phyloP scores from a whole-genome alignment of 2,797 vertebrate genomes.

The Rhabdophis nuchalis region DNA sequence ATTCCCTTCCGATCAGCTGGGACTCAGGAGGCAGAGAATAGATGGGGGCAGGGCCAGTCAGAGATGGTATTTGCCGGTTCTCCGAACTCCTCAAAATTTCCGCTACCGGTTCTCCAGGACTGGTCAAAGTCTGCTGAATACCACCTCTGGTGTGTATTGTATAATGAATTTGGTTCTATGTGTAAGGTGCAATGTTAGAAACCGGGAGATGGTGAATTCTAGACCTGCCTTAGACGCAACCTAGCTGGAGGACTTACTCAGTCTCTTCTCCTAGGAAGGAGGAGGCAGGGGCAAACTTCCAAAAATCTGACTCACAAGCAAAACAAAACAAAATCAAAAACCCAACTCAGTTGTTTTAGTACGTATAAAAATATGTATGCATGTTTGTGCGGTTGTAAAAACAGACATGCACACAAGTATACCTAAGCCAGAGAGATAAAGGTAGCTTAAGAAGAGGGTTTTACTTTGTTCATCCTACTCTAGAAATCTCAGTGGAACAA shows the following conservation, averaged over 20 bases:
- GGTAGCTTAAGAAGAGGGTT: not conserved
- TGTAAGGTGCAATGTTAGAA: not conserved
- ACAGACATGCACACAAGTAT: not conserved
- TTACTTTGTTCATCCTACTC: not conserved
- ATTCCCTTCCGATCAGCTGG: too few species aligned
- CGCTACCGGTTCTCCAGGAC: too few species aligned
- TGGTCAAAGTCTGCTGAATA: too few species aligned
- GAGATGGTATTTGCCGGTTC: too few species aligned
- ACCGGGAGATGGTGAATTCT: not conserved
- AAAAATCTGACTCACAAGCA: not conserved
- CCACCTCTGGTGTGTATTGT: not conserved
- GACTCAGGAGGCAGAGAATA: too few species aligned
- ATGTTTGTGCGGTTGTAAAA: not conserved
- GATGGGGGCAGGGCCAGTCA: too few species aligned
- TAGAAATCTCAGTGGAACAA: not conserved
- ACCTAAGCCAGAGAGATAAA: not conserved
- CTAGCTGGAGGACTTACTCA: not conserved
- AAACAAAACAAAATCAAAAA: not conserved
- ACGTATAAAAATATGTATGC: not conserved
- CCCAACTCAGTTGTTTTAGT: not conserved
- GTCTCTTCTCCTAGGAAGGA: not conserved
- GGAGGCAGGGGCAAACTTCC: not conserved
- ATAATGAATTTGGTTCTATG: not conserved
- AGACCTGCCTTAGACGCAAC: not conserved
- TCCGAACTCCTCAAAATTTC: too few species aligned